These are phyloP conservation scores for Zhuqinia jingwanae DNA, from an alignment of 2,888 invertebrate genomes.

Conservation along the genomic window DNA sequence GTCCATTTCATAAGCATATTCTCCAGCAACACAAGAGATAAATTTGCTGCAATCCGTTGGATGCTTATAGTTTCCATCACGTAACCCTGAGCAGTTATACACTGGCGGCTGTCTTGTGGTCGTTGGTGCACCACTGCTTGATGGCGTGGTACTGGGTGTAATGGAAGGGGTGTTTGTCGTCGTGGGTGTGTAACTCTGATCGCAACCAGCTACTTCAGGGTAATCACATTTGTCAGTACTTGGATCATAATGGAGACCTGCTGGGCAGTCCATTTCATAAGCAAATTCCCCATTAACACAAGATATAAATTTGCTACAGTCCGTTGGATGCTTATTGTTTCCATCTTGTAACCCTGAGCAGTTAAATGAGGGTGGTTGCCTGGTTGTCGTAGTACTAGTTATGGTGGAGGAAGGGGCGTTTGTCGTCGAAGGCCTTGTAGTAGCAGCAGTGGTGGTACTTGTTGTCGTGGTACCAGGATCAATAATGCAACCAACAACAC, in stretches of 20 bases:
- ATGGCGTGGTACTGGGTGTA: neutral
- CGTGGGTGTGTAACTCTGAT: neutral
- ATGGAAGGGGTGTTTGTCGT: neutral
- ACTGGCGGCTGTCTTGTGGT: neutral
- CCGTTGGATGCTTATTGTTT: constrained; percentile 44
- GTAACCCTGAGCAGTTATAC: constrained; percentile 34
- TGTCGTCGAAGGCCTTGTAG: neutral
- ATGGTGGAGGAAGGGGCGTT: neutral
- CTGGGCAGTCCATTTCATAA: constrained; percentile 48
- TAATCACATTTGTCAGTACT: constrained; percentile 37
- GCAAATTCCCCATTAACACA: constrained; percentile 41
- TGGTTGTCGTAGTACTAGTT: neutral
- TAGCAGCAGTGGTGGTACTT: neutral
- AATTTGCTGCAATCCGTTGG: constrained; percentile 43
- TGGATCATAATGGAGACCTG: constrained; percentile 45
- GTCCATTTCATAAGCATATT: constrained; percentile 38
- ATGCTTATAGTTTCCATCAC: constrained; percentile 50
- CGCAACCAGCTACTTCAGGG: constrained; percentile 44
- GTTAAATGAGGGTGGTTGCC: neutral
- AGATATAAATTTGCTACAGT: constrained; percentile 45
- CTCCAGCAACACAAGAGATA: constrained; percentile 49
- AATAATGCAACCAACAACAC: constrained; percentile 37
- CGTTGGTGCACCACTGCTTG: too few relatives aligned
- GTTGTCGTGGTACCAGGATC: constrained; percentile 6
- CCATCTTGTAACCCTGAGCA: constrained; percentile 49